Evolutionary conservation across 2,888 invertebrate genomes (phyloP), one percentile per base, ranked within the genome.

Genomic region (Alentia gelatinosa): DNA sequence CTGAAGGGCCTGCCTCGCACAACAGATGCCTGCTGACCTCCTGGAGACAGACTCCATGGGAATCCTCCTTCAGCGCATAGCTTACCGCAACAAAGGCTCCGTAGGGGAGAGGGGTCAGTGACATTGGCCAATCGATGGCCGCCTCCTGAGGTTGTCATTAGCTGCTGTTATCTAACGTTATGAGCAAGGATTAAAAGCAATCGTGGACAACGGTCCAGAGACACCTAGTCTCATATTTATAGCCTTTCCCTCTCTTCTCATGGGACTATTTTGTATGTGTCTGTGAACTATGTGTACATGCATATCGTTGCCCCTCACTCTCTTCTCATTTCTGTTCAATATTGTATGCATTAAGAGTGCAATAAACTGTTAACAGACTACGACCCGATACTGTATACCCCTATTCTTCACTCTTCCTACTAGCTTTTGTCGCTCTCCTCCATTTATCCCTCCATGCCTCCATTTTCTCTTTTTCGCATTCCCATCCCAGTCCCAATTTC

Each of bases 1-100:
- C 68, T 68, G 68, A 68, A 68, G 68, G 68, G 68, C 30, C 15
- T 26, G 68, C 68, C 68, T 68, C 68, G 68, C 30, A 68, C 68
- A 68, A 68, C 68, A 68, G 68, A 68, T 30, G 30, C 68, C 26
- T 4, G 68, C 23, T 68, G 68, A 68, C 68, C 68, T 68, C 68
- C 33, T 30, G 68, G 68, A n/a, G 68, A 68, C 68, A 68, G 68
- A 68, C 68, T 30, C 68, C 68, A 1, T 3, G 68, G 68, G 68
- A 68, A 1, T 5, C 3, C 68, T 68, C 68, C 68, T 68, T 30
- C 56, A 56, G n/a, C 23, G 23, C n/a, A n/a, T n/a, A 56, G 56
- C 3, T 56, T 56, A n/a, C 56, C n/a, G 56, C n/a, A 56, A 56
- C 56, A 56, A 56, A 56, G 19, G 56, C 56, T n/a, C 56, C n/a